Percentiles rank a stretch among this genome's conserved stretches.
These are phyloP conservation scores for Nothoprocta pentlandii DNA, from an alignment of 2,113 vertebrate species.

Conservation along the genomic window DNA sequence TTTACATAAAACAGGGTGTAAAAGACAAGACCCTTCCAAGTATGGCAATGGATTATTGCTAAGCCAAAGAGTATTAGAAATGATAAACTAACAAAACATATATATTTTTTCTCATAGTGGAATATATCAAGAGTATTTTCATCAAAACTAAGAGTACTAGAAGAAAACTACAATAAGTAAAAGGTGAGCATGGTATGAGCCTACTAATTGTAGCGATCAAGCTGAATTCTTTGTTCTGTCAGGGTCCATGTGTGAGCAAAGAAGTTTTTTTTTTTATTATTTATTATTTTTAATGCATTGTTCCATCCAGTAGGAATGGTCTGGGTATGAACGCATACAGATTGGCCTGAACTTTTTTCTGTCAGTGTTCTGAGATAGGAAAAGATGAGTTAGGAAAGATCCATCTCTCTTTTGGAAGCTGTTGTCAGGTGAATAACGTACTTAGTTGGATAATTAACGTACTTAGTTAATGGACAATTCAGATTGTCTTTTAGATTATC, in stretches of 20 bases:
- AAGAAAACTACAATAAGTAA: not conserved
- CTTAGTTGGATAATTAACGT: no score
- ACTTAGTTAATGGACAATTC: no score
- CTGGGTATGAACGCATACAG: not conserved
- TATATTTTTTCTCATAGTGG: not conserved
- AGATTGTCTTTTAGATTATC: no score
- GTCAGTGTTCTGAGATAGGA: not conserved
- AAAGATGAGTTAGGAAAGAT: not conserved
- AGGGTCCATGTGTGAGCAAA: not conserved
- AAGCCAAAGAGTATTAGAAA: not conserved
- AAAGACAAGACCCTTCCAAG: conserved; percentile 19
- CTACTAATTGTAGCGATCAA: not conserved
- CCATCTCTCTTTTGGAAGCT: not conserved
- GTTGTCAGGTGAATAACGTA: not conserved
- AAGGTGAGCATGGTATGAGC: not conserved
- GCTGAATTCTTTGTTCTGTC: not conserved
- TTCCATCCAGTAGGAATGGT: not conserved
- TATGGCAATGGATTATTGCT: not conserved
- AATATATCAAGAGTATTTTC: not conserved
- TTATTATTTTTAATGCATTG: not conserved
- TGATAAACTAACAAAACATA: not conserved
- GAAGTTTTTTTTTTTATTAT: not conserved
- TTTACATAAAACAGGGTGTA: conserved; percentile 16
- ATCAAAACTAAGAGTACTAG: not conserved
- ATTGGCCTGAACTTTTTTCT: not conserved